Base-by-base conservation (phyloP, 1,140 invertebrate species). In the Aphelinus certus region DNA sequence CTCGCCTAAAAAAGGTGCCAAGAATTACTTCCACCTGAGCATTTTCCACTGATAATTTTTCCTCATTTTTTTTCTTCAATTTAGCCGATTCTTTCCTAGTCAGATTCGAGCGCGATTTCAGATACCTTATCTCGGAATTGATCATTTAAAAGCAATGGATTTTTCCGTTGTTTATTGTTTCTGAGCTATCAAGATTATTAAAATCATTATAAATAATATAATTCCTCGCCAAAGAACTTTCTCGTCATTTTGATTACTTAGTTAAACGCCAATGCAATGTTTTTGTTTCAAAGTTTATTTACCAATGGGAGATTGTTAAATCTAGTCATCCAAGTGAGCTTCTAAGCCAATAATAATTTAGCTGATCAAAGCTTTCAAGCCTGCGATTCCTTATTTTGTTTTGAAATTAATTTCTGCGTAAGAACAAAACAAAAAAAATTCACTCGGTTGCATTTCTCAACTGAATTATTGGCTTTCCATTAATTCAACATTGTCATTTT, bases 31-130 rank as follows among this genome's bases (percentile, higher is more conserved):
- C 53, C 46, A 47, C 53, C 66, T 70, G 62, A 75, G 61, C 67
- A 75, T 75, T 75, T 26, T 75, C 67, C 66, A 64, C 9, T 48
- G 58, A 56, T 10, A 64, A 70, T 70, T 70, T 66, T 58, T 51
- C 49, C 3, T 69, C 2, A 45, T 55, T 62, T 49, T 70, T 57
- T 58, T 73, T 55, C 66, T 43, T 26, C 53, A 9, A 65, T 3
- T 45, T 49, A 67, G n/a, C 2, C 51, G 66, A 26, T 57, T 45
- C 46, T 75, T 58, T 70, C 70, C 67, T 75, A 75, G 66, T 75
- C 67, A 75, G 26, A 75, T 46, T 58, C 53, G 64, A 47, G 47
- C 42, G 58, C 51, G 26, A 26, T 26, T 26, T 26, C 26, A 26
- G 26, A 26, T 26, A 26, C 26, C 26, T 26, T 26, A 0, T 26